Base-by-base conservation (phyloP, 2,113 vertebrate species). In the Macaca mulatta region DNA sequence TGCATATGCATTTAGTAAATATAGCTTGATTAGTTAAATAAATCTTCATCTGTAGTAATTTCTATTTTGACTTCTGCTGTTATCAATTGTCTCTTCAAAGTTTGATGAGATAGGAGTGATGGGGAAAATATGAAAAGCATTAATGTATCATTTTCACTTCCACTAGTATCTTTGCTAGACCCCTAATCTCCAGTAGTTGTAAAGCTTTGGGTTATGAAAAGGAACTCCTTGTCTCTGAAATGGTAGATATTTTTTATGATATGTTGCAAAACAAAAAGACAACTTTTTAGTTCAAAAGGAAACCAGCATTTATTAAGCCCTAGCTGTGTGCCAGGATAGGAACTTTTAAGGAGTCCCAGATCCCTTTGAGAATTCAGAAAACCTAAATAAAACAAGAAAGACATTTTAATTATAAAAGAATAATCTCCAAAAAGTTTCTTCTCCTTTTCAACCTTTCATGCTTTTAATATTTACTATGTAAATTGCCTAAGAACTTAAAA, bases 401-500 rank as follows among this genome's bases (percentile, higher is more conserved):
- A 84, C 45, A 38, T 83, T 79, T 80, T 85, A 80, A 59, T 81
- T 80, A 72, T 25, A 69, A 72, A 94, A 72, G 57, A 78, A 57
- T 74, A 48, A n/a, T 32, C 25, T 77, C 57, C 83, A n/a, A 32
- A 55, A 55, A 75, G 43, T 40, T 89, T 77, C 78, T 93, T 77
- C 78, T 89, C 18, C n/a, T 83, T 88, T 77, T 77, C 75, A 93
- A 8, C 67, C 3, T 70, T 94, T 45, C 17, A 45, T 81, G 52
- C 27, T 59, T 89, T 55, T 64, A 30, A 14, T 74, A 38, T 90
- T 64, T 90, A 77, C 27, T 61, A 0, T 89, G 20, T 88, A 80
- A 79, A 79, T 80, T 80, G n/a, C 38, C 57, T 89, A 11, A 52
- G 82, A 74, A 67, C 52, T 97, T 92, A 55, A 93, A 84, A 22